A percentile compares a stretch with the other conserved stretches of the same genome.
Evolutionary conservation across 2,888 invertebrate genomes (phyloP).

Genomic region (Polydrusus cervinus): DNA sequence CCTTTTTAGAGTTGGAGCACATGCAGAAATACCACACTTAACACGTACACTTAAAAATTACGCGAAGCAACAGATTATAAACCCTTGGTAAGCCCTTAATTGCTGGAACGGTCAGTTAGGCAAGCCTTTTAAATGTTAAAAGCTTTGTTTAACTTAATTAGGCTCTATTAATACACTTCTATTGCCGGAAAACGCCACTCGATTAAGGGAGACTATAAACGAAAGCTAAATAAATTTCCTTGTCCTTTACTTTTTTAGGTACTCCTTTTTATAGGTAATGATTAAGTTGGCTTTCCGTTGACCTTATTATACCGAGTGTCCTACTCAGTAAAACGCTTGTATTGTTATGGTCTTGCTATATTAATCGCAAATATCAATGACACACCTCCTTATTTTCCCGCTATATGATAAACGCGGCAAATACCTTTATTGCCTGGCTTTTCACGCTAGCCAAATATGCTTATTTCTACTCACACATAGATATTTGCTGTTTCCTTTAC

Average conservation of each 20-base stretch:
- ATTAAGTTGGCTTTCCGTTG: too few relatives aligned
- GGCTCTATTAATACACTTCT: conserved; percentile 20
- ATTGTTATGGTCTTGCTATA: too few relatives aligned
- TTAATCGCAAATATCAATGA: too few relatives aligned
- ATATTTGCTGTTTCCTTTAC: too few relatives aligned
- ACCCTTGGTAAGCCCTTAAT: conserved; percentile 26
- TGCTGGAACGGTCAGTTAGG: conserved; percentile 21
- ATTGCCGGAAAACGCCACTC: conserved; percentile 16
- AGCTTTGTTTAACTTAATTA: conserved; percentile 30
- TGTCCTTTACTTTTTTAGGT: background rate
- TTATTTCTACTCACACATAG: too few relatives aligned
- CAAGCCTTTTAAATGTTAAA: conserved; percentile 24
- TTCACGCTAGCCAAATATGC: too few relatives aligned
- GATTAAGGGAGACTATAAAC: conserved; percentile 14
- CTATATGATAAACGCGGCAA: too few relatives aligned
- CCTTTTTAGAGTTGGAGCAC: background rate
- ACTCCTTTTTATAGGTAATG: background rate
- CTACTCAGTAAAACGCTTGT: too few relatives aligned
- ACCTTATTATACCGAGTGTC: too few relatives aligned
- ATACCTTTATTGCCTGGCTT: too few relatives aligned
- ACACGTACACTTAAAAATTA: conserved; percentile 20
- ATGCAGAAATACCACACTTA: background rate
- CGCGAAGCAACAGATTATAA: conserved; percentile 21
- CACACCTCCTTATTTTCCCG: too few relatives aligned
- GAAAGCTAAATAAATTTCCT: background rate